Base-by-base conservation (phyloP, 1,140 invertebrate species). In the Branchinecta lynchi region DNA sequence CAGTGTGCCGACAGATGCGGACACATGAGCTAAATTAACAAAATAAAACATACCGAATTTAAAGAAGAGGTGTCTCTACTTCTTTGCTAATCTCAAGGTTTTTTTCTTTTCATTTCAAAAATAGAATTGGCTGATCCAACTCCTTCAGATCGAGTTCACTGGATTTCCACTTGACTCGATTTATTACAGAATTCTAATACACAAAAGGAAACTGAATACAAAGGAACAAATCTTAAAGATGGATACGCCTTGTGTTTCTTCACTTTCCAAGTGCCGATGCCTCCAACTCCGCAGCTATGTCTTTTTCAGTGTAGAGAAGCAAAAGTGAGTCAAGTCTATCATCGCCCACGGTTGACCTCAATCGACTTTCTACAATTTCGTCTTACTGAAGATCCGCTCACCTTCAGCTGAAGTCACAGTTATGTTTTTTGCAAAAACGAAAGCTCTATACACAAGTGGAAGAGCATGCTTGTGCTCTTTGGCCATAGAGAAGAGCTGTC, bases 91-190 rank as follows among this genome's bases (percentile, higher is more conserved):
- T 51, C 46, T 51, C 46, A 51, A 51, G 46, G 46, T 51, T n/a
- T 51, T 51, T n/a, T 51, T n/a, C 46, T n/a, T 51, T 51, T 51
- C 46, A 51, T 51, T 51, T 51, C 46, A 51, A 51, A n/a, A n/a
- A 51, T n/a, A 51, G n/a, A 51, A 51, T 51, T n/a, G 46, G 46
- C 46, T 51, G 46, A 51, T 51, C 46, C 46, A 51, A 51, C 46
- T 51, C 46, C n/a, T 9, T 51, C n/a, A 51, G 46, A 51, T 51
- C 46, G 46, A 51, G 46, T 51, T 51, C 46, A 51, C 46, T 51
- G 46, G n/a, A 51, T 51, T 51, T 51, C 46, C n/a, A 51, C 46
- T 51, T 51, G n/a, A 51, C 9, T 51, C 9, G 46, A 51, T 51
- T n/a, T 51, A 51, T 51, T 51, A 51, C 46, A 51, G 46, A 51